Evolutionary conservation across 2,113 vertebrate species (phyloP).

Genomic region (Coptodon bakossiorum): DNA sequence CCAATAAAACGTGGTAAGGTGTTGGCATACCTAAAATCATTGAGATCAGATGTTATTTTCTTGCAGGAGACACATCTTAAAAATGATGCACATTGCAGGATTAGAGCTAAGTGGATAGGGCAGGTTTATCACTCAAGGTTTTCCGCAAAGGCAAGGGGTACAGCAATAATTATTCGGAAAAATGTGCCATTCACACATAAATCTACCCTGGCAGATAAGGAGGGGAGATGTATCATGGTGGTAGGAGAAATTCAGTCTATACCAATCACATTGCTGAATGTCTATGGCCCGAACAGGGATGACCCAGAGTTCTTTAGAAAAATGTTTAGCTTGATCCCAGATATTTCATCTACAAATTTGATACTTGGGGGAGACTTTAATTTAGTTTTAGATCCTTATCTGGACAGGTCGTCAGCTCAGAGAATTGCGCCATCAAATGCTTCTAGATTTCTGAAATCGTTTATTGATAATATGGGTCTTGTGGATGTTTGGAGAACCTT

Average conservation of each 20-base stretch:
- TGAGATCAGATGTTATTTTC: neutral
- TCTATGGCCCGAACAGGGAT: neutral
- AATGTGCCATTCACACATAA: neutral
- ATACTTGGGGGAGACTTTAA: neutral
- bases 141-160: neutral
- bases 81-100: neutral
- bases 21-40: neutral
- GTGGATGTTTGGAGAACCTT: no score
- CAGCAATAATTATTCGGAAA: fast-evolving
- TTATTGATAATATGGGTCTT: no score
- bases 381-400: neutral
- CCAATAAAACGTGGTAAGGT: no score
- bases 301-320: fast-evolving
- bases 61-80: fast-evolving
- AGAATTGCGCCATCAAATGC: no score
- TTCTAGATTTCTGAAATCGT: no score
- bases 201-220: fast-evolving
- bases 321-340: fast-evolving
- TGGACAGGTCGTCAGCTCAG: neutral
- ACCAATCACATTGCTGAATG: neutral
- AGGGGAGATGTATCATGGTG: neutral
- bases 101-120: neutral
- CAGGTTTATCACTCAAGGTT: neutral
- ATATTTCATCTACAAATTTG: neutral
- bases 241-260: neutral